These are phyloP conservation scores for Brachionus koreanus DNA, from an alignment of 1,140 invertebrate genomes.

Conservation along the genomic window DNA sequence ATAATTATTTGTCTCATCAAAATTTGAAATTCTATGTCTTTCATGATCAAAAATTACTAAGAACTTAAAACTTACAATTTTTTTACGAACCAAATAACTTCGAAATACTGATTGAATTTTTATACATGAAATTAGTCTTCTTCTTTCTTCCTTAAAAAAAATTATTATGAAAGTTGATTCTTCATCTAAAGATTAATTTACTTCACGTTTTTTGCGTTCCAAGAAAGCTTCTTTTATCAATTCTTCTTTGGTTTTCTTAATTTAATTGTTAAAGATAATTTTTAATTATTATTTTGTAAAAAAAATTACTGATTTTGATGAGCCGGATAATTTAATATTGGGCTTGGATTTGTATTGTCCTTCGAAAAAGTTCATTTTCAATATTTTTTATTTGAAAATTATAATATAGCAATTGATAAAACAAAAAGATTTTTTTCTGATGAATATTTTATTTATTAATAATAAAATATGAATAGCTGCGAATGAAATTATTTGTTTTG, in stretches of 20 bases:
- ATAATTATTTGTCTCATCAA: too few relatives aligned
- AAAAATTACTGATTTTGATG: slow-evolving; percentile 6
- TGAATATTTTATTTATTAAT: slow-evolving; percentile 1
- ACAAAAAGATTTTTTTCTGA: not conserved
- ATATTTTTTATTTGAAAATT: not conserved
- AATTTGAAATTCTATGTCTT: not conserved
- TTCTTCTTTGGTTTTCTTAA: slow-evolving; percentile 35
- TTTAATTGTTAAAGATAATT: not conserved
- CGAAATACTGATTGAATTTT: slow-evolving; percentile 36
- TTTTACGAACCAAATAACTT: slow-evolving; percentile 14
- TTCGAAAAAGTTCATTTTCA: slow-evolving; percentile 40
- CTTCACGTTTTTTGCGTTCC: slow-evolving; percentile 33
- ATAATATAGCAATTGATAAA: not conserved
- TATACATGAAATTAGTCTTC: not conserved
- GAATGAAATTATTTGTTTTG: not conserved
- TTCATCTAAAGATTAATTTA: not conserved
- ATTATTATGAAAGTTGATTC: not conserved
- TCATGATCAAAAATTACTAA: not conserved
- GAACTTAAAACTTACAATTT: slow-evolving; percentile 1
- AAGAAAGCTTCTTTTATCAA: not conserved
- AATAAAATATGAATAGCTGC: not conserved
- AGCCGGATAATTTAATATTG: slow-evolving; percentile 20
- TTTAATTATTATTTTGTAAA: not conserved
- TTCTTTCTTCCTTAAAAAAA: slow-evolving; percentile 8
- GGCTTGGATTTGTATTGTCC: slow-evolving; percentile 35